These are phyloP conservation scores for Shinisaurus crocodilurus DNA, from an alignment of 2,113 vertebrate genomes.

Conservation along the genomic window DNA sequence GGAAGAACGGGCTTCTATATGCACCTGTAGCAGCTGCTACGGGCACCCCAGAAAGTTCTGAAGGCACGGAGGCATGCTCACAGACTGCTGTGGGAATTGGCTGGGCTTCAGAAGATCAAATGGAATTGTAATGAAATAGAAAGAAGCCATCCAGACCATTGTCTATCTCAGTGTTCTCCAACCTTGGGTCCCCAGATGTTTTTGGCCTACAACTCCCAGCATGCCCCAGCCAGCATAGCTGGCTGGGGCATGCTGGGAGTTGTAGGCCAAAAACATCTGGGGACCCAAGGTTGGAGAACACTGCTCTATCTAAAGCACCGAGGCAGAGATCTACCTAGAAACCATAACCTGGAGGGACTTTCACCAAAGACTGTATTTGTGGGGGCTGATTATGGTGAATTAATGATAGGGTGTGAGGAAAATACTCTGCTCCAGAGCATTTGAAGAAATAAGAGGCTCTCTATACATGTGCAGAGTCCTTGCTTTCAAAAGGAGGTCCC, in stretches of 20 bases:
- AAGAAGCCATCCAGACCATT: not conserved
- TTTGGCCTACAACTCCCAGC: too few species aligned
- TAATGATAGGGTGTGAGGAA: not conserved
- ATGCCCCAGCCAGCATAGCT: too few species aligned
- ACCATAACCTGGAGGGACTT: not conserved
- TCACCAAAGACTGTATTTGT: not conserved
- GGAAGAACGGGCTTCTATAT: not conserved
- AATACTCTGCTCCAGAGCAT: not conserved
- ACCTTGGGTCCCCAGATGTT: too few species aligned
- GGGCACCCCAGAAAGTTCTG: not conserved
- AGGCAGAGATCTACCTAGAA: not conserved
- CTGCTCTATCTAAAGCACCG: not conserved
- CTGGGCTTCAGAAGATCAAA: too few species aligned
- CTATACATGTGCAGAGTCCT: not conserved
- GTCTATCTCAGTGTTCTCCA: too few species aligned
- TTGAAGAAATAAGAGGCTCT: not conserved
- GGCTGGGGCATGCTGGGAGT: too few species aligned
- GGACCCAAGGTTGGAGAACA: too few species aligned
- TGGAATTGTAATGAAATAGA: not conserved
- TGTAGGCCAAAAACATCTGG: too few species aligned
- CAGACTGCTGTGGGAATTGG: not conserved
- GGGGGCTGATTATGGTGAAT: not conserved
- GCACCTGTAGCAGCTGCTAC: not conserved
- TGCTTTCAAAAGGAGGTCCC: not conserved
- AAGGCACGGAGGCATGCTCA: not conserved